Evolutionary conservation across 2,113 vertebrate genomes (phyloP).

Genomic region (Sitta europaea): DNA sequence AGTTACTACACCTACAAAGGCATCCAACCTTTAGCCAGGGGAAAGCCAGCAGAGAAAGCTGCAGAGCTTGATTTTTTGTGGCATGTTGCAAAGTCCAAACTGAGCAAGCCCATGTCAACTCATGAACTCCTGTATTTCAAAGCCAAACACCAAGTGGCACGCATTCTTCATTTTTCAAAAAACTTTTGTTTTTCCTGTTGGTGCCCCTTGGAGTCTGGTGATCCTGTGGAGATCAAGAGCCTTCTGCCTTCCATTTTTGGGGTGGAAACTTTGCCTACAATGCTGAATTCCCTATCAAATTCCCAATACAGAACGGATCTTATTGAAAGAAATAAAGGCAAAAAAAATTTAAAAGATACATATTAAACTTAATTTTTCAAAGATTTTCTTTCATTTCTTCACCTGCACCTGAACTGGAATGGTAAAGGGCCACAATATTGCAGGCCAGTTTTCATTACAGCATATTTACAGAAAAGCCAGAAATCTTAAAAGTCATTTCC

Average conservation of each 20-base stretch:
- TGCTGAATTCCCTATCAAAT: background rate
- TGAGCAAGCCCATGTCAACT: background rate
- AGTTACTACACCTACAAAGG: no score
- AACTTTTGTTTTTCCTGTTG: background rate
- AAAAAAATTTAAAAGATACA: background rate
- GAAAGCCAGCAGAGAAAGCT: background rate
- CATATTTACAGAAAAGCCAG: background rate
- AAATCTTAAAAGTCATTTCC: background rate
- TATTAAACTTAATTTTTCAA: background rate
- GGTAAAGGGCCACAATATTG: background rate
- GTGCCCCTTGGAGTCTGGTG: background rate
- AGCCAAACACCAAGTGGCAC: background rate
- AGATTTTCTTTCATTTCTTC: background rate
- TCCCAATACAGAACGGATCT: background rate
- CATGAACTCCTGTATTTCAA: background rate
- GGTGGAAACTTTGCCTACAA: background rate
- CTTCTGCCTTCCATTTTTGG: background rate
- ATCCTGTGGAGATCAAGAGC: fast-evolving
- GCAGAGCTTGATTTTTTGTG: background rate
- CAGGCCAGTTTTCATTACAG: background rate
- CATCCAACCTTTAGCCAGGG: fast-evolving
- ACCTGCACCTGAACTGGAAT: background rate
- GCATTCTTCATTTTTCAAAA: background rate
- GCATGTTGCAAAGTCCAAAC: background rate
- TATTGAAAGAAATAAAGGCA: background rate